A percentile compares a stretch with the other conserved stretches of the same genome.
Evolutionary conservation across 2,888 invertebrate species (phyloP).

Genomic region (Leptinotarsa haldemani): DNA sequence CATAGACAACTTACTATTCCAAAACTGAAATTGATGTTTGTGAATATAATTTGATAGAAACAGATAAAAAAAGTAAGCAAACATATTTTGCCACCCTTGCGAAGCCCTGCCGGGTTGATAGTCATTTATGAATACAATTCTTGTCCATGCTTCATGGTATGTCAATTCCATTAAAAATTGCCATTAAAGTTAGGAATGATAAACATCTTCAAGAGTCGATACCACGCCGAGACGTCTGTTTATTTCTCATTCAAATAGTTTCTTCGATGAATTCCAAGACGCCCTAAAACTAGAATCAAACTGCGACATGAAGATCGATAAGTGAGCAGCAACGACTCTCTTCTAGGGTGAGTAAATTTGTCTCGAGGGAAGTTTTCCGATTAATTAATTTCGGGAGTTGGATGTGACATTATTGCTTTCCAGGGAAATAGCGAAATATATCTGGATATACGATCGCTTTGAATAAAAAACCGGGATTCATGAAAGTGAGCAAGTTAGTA

Average conservation of each 20-base stretch:
- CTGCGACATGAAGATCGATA: conserved; percentile 19
- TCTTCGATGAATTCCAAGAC: not conserved
- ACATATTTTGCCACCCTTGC: no score
- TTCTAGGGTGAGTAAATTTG: conserved; percentile 19
- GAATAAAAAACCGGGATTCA: conserved; percentile 22
- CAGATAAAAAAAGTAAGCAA: no score
- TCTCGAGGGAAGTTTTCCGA: conserved; percentile 30
- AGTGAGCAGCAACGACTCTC: conserved; percentile 7
- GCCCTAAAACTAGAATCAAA: not conserved
- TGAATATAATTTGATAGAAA: no score
- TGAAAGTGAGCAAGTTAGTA: not conserved
- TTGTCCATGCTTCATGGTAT: no score
- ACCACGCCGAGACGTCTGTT: not conserved
- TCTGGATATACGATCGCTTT: conserved; percentile 17
- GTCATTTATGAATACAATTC: no score
- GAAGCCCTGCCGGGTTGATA: no score
- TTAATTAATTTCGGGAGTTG: conserved; percentile 36
- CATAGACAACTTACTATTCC: no score
- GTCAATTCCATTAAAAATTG: no score
- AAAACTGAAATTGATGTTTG: no score
- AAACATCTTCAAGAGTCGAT: not conserved
- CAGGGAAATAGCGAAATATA: conserved; percentile 32
- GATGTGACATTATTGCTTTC: conserved; percentile 34
- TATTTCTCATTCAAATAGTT: conserved; percentile 2
- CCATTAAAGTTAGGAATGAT: no score